Evolutionary conservation across 2,888 invertebrate species (phyloP).

Genomic region (Aproaerema taeniolella): DNA sequence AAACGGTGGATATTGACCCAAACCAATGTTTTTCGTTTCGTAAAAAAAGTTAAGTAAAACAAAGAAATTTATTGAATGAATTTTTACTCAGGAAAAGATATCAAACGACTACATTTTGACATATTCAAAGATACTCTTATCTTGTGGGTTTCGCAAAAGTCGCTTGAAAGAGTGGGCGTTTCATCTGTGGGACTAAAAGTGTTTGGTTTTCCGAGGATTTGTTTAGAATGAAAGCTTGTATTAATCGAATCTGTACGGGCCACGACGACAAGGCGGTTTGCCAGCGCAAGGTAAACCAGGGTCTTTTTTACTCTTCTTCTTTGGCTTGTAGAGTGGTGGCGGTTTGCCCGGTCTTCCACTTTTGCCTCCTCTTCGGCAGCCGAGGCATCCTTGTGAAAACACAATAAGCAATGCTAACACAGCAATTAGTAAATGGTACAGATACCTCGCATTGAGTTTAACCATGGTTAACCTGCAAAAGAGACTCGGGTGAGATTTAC

Average conservation of each 20-base stretch:
- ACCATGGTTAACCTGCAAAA: slow-evolving; percentile 6
- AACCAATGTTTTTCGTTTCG: slow-evolving; percentile 44
- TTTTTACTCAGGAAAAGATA: too few relatives aligned
- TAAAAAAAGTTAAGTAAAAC: too few relatives aligned
- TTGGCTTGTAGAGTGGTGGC: not conserved
- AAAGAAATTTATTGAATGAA: too few relatives aligned
- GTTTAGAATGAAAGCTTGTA: too few relatives aligned
- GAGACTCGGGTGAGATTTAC: not conserved
- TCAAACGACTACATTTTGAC: too few relatives aligned
- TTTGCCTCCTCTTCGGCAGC: too few relatives aligned
- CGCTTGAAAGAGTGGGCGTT: not conserved
- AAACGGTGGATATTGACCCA: slow-evolving; percentile 64
- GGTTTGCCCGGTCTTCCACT: not conserved
- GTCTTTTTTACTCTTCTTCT: not conserved
- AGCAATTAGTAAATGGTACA: slow-evolving; percentile 37
- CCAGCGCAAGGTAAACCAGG: slow-evolving; percentile 27
- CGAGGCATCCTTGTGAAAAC: slow-evolving; percentile 29
- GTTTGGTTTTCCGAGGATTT: slow-evolving; percentile 2
- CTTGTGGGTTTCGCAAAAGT: too few relatives aligned
- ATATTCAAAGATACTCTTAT: too few relatives aligned
- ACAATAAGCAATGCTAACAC: slow-evolving; percentile 38
- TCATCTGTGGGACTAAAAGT: too few relatives aligned
- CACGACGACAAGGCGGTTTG: slow-evolving; percentile 50
- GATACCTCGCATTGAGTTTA: slow-evolving; percentile 16
- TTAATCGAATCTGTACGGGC: slow-evolving; percentile 49